Evolutionary conservation across 2,113 vertebrate genomes (phyloP).

Genomic region (rat (Rattus norvegicus)): DNA sequence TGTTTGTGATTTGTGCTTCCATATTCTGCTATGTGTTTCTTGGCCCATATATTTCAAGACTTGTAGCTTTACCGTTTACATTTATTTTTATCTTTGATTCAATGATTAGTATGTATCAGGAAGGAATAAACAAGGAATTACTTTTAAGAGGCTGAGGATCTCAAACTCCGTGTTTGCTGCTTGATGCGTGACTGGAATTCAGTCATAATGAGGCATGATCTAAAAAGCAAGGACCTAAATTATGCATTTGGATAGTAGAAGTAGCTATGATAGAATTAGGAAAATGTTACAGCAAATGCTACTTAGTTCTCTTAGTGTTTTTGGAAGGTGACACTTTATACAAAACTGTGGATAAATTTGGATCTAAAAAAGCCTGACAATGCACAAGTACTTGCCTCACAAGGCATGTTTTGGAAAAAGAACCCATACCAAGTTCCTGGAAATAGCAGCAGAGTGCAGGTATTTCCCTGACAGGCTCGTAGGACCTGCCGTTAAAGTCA

Average conservation of each 20-base stretch:
- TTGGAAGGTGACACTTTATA: not conserved
- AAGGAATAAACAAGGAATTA: constrained; percentile 19
- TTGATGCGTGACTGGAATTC: constrained; percentile 35
- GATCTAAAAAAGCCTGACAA: not conserved
- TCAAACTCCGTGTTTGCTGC: constrained; percentile 6
- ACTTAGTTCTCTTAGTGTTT: not conserved
- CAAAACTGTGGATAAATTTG: not conserved
- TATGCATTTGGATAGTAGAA: not conserved
- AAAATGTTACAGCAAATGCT: constrained; percentile 11
- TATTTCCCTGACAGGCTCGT: not conserved
- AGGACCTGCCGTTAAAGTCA: not conserved
- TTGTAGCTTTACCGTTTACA: constrained; percentile 50
- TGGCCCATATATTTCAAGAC: constrained; percentile 49
- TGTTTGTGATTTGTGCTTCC: constrained; percentile 59
- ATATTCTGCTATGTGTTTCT: constrained; percentile 58
- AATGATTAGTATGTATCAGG: constrained; percentile 3
- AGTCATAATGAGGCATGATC: constrained; percentile 4
- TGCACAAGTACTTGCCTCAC: not conserved
- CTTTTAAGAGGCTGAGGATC: constrained; percentile 8
- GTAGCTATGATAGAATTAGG: not conserved
- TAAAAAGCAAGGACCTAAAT: not conserved
- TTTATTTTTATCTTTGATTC: constrained; percentile 23
- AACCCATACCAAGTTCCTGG: not conserved
- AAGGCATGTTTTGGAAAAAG: not conserved
- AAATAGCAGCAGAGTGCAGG: not conserved